Percentiles rank a stretch among this genome's conserved stretches.
Conservation (phyloP, 2,888 invertebrate genomes). For the Ochropacha duplaris region DNA sequence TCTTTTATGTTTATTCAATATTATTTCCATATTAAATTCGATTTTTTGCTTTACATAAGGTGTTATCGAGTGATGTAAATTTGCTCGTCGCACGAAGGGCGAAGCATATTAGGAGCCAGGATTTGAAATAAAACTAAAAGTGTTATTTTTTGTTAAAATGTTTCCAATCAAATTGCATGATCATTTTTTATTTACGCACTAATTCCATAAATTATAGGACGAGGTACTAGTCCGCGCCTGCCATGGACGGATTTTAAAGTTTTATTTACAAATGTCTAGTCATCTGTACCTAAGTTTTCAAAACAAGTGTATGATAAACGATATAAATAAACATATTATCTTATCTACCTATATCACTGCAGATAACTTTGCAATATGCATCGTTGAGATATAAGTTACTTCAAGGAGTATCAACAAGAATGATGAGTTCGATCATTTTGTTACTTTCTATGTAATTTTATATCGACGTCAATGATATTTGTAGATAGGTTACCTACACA, state of each 20-base stretch:
- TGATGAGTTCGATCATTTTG: no score
- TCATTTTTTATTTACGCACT: no score
- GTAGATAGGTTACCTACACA: no score
- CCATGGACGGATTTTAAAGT: not conserved
- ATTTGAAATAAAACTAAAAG: no score
- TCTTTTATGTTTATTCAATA: not conserved
- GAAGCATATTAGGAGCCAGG: not conserved
- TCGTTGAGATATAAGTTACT: not conserved
- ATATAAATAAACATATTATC: not conserved
- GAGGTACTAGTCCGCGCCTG: no score
- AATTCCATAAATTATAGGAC: no score
- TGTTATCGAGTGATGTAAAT: not conserved
- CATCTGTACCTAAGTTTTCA: not conserved
- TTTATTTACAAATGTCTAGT: not conserved
- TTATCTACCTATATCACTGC: not conserved
- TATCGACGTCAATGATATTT: no score
- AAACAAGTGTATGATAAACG: not conserved
- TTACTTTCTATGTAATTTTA: no score
- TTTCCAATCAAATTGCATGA: no score
- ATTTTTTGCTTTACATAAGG: not conserved
- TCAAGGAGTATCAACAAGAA: no score
- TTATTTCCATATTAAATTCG: not conserved
- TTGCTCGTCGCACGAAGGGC: not conserved
- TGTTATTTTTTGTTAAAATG: no score
- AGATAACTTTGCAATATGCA: not conserved